phyloP scores from a whole-genome alignment of 2,113 vertebrate genomes.

The Brienomyrus brachyistius region DNA sequence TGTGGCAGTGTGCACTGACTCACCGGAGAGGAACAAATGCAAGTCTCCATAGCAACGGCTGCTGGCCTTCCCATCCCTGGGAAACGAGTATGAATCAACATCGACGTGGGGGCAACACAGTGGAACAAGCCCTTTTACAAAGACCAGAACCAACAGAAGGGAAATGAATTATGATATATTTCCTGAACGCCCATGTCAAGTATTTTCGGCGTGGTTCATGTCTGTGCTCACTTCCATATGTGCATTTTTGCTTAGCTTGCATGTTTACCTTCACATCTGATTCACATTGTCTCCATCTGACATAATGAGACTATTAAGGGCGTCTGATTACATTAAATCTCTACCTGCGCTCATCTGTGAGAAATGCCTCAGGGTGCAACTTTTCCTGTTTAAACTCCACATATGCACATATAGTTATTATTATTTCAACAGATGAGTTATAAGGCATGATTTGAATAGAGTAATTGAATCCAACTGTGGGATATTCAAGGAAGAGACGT shows the following conservation, averaged over 20 bases:
- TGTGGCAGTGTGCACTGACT: neutral
- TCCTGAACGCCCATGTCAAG: neutral
- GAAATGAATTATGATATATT: neutral
- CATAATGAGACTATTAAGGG: neutral
- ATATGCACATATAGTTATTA: neutral
- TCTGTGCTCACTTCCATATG: neutral
- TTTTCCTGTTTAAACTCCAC: neutral
- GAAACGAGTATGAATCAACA: neutral
- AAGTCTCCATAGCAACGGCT: neutral
- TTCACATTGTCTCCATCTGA: neutral
- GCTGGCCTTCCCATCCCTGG: neutral
- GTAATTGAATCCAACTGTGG: neutral
- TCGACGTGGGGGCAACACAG: neutral
- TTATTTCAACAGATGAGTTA: neutral
- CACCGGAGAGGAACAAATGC: neutral
- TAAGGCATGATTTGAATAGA: neutral
- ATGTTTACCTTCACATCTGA: neutral
- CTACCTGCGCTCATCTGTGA: neutral
- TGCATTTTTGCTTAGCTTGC: neutral
- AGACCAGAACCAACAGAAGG: neutral
- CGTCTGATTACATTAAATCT: neutral
- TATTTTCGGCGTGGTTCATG: neutral
- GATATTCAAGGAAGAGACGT: neutral
- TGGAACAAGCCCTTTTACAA: neutral
- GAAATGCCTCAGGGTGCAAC: neutral